Percentiles rank a stretch among this genome's conserved stretches.
phyloP scores from a whole-genome alignment of 2,797 vertebrate species.

The Chelmon rostratus region DNA sequence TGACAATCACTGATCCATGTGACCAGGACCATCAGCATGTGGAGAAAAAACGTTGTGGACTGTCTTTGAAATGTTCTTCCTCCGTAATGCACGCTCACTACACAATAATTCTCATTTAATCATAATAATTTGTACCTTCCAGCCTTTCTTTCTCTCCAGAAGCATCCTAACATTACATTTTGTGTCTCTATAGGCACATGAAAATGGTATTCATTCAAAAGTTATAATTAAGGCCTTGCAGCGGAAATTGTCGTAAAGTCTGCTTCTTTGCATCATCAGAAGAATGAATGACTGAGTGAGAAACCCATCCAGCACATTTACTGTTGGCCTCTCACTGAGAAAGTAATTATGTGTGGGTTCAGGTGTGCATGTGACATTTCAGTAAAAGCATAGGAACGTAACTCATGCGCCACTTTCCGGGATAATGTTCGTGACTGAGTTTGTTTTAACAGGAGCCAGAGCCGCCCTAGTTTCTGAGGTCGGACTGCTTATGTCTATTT shows the following conservation, averaged over 20 bases:
- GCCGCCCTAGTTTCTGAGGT: conserved; percentile 26
- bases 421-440: conserved; percentile 30
- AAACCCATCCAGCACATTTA: conserved; percentile 75
- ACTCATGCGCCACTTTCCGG: conserved; percentile 47
- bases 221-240: conserved; percentile 59
- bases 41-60: background rate
- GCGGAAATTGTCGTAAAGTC: conserved; percentile 58
- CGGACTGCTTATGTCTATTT: conserved; percentile 17
- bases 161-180: conserved; percentile 60
- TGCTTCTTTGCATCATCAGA: conserved; percentile 70
- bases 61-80: conserved; percentile 19
- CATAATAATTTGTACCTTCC: conserved; percentile 44
- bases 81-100: background rate
- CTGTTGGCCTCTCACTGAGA: conserved; percentile 68
- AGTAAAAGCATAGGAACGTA: conserved; percentile 83
- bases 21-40: background rate
- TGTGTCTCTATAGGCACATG: conserved; percentile 45
- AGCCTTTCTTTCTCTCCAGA: conserved; percentile 45
- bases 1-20: conserved; percentile 1
- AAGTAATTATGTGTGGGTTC: conserved; percentile 80
- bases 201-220: conserved; percentile 62
- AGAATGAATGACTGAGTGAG: conserved; percentile 65
- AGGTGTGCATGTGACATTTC: conserved; percentile 86
- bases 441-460: conserved; percentile 52
- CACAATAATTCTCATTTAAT: conserved; percentile 32